Conservation (phyloP, 1,140 invertebrate genomes). For the Macrostomum lignano region DNA sequence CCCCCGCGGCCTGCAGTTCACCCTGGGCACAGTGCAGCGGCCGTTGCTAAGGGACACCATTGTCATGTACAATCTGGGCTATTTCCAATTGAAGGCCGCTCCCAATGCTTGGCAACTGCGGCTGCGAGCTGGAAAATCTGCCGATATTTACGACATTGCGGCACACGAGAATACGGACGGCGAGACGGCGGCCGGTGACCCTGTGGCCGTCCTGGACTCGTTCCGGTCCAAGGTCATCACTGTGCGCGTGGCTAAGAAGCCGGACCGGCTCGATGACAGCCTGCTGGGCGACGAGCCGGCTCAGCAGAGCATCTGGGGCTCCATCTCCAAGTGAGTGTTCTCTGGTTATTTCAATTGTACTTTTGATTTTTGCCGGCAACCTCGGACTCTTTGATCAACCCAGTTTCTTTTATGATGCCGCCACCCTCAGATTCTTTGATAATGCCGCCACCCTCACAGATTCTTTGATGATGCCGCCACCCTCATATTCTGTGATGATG, state of each 20-base stretch:
- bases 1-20: slow-evolving; percentile 75
- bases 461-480: too few relatives aligned
- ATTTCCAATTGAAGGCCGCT: slow-evolving; percentile 66
- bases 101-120: slow-evolving; percentile 57
- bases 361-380: too few relatives aligned
- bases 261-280: slow-evolving; percentile 52
- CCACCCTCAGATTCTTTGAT: too few relatives aligned
- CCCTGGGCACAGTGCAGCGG: slow-evolving; percentile 43
- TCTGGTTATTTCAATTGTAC: too few relatives aligned
- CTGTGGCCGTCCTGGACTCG: slow-evolving; percentile 55
- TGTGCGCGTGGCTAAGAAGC: slow-evolving; percentile 57
- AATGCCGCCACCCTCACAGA: too few relatives aligned
- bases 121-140: slow-evolving; percentile 54
- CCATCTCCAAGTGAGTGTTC: slow-evolving; percentile 56
- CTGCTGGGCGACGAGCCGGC: slow-evolving; percentile 47
- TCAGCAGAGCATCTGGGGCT: slow-evolving; percentile 54
- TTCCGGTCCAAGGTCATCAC: slow-evolving; percentile 66
- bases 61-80: slow-evolving; percentile 81
- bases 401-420: too few relatives aligned
- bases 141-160: slow-evolving; percentile 50
- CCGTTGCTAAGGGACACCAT: slow-evolving; percentile 69
- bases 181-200: slow-evolving; percentile 32
- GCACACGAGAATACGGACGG: slow-evolving; percentile 45
- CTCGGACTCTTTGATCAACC: too few relatives aligned
- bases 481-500: too few relatives aligned